Conservation (phyloP, 2,113 vertebrate genomes). For the Phalacrocorax brasilianus region DNA sequence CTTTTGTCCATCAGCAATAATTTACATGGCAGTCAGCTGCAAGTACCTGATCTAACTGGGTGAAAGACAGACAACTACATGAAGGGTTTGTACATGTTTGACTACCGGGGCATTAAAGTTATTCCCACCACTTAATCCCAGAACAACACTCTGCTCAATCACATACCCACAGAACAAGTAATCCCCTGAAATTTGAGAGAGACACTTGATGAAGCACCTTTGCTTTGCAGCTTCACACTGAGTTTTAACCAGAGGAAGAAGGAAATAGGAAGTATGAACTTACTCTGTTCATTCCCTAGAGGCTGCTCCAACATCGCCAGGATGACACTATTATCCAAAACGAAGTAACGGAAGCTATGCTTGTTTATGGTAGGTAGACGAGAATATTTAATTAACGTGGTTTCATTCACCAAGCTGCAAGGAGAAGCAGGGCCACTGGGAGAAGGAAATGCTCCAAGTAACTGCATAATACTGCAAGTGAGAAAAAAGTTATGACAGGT, state of each 20-base stretch:
- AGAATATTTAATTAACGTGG: conserved; percentile 90
- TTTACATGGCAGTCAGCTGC: neutral
- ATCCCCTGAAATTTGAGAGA: neutral
- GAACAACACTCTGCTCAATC: neutral
- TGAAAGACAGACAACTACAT: neutral
- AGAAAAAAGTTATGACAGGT: neutral
- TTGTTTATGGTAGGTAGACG: conserved; percentile 88
- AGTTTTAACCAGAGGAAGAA: neutral
- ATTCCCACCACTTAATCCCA: neutral
- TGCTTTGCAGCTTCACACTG: neutral
- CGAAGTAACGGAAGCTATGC: conserved; percentile 94
- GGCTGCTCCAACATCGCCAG: conserved; percentile 96
- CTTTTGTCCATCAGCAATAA: neutral
- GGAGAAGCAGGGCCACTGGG: conserved; percentile 94
- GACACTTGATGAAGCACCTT: accelerated
- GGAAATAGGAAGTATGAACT: conserved; percentile 58
- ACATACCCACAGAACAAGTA: neutral
- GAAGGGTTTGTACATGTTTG: neutral
- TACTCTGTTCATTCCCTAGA: conserved; percentile 95
- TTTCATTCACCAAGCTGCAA: conserved; percentile 95
- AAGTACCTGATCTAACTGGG: neutral
- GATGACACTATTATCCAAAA: conserved; percentile 94
- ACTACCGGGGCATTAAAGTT: neutral
- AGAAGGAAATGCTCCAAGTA: conserved; percentile 92
- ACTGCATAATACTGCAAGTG: conserved; percentile 90